Evolutionary conservation across 2,888 invertebrate species (phyloP).

Genomic region (Fragum whitleyi): DNA sequence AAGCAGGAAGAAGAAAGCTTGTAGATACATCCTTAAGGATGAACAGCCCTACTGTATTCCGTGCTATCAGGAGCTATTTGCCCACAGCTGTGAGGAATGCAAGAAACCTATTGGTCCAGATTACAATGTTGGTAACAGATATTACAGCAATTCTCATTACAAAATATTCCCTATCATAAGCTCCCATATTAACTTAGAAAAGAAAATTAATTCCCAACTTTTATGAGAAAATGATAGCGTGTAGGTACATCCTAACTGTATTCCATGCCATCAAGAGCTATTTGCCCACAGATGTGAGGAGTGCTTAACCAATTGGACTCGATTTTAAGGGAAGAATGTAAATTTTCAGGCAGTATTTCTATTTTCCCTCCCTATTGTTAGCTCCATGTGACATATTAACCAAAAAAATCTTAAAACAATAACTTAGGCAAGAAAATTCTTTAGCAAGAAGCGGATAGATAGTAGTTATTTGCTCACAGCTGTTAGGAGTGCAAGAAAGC

Average conservation of each 20-base stretch:
- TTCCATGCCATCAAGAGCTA: constrained; percentile 99
- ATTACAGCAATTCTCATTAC: too few relatives aligned
- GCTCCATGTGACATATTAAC: too few relatives aligned
- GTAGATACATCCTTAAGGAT: constrained; percentile 98
- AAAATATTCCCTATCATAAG: too few relatives aligned
- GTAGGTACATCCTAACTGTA: constrained; percentile 99
- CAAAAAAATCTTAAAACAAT: too few relatives aligned
- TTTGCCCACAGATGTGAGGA: constrained; percentile 99
- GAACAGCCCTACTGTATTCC: constrained; percentile 99
- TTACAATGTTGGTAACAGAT: constrained; percentile 80
- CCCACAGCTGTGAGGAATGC: constrained; percentile 99
- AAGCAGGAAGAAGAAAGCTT: constrained; percentile 90
- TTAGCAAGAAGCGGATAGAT: constrained; percentile 96
- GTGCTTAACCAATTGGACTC: constrained; percentile 98
- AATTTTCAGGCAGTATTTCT: too few relatives aligned
- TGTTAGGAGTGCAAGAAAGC: constrained; percentile 98
- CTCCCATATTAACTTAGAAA: too few relatives aligned
- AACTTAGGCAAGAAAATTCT: constrained; percentile 87
- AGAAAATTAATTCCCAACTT: too few relatives aligned
- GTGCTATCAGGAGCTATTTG: constrained; percentile 99
- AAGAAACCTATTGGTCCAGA: constrained; percentile 98
- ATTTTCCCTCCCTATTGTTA: too few relatives aligned
- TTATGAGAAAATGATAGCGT: constrained; percentile 90
- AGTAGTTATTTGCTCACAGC: constrained; percentile 99
- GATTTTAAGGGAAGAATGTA: constrained; percentile 87